phyloP scores from a whole-genome alignment of 2,113 vertebrate species.

The Anhinga rufa region DNA sequence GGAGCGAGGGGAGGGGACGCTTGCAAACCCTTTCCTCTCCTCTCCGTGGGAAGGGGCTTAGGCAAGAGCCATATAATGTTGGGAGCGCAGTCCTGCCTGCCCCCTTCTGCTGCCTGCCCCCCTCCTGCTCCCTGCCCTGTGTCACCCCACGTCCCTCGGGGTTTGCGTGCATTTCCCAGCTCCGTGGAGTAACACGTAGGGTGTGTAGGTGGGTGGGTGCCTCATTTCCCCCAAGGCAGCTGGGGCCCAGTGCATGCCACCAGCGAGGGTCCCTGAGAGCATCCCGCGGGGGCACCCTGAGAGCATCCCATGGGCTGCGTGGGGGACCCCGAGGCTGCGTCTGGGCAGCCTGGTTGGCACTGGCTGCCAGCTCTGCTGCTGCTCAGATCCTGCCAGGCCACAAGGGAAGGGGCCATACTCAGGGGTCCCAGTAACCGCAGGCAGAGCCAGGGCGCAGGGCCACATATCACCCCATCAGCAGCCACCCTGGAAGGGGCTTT shows the following conservation, averaged over 20 bases:
- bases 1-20: constrained; percentile 5
- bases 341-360: neutral
- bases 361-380: neutral
- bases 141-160: neutral
- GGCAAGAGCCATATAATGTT: fast-evolving
- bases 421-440: fast-evolving
- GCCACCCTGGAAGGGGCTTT: neutral
- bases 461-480: neutral
- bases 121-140: neutral
- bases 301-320: no score
- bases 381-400: neutral
- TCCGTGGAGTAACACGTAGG: neutral
- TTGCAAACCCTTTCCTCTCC: neutral
- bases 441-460: neutral
- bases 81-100: neutral
- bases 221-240: neutral
- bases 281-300: fast-evolving
- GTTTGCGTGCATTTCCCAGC: neutral
- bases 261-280: neutral
- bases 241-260: neutral
- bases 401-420: fast-evolving
- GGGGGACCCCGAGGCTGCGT: neutral
- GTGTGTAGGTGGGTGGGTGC: neutral
- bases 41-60: neutral
- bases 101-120: neutral